phyloP scores from a whole-genome alignment of 2,113 vertebrate genomes.

The Crocuta crocuta region DNA sequence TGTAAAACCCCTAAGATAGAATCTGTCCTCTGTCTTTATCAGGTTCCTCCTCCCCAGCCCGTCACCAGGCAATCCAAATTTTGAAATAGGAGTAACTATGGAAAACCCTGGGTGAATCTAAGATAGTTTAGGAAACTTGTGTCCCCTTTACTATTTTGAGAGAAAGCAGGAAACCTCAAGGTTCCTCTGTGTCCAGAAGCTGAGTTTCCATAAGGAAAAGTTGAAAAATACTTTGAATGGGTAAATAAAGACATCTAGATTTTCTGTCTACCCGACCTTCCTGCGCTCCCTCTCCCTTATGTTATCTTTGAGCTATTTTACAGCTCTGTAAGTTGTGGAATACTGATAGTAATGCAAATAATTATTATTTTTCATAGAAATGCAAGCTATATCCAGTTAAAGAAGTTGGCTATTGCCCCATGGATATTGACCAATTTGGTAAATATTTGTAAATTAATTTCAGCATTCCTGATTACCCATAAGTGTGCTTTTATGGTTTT shows the following conservation, averaged over 20 bases:
- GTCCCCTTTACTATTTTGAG: neutral
- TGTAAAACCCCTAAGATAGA: neutral
- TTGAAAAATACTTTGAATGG: neutral
- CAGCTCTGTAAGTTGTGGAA: neutral
- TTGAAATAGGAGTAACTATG: neutral
- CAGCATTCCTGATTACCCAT: neutral
- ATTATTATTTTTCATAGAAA: constrained; percentile 42
- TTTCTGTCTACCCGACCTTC: neutral
- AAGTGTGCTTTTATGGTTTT: neutral
- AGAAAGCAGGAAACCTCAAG: neutral
- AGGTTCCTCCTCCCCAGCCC: rapidly evolving
- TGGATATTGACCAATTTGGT: neutral
- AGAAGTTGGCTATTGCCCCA: neutral
- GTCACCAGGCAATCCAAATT: neutral
- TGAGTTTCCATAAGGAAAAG: neutral
- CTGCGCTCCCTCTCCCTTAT: constrained; percentile 24
- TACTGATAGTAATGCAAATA: neutral
- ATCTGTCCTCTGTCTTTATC: neutral
- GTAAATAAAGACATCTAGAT: neutral
- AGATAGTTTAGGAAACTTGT: neutral
- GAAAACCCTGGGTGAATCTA: neutral
- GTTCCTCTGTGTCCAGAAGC: neutral
- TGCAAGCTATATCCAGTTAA: neutral
- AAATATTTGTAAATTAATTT: constrained; percentile 19
- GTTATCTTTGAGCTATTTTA: constrained; percentile 42